A percentile compares a stretch with the other conserved stretches of the same genome.
Conservation (phyloP, 2,888 invertebrate species). For the Cephus spinipes region DNA sequence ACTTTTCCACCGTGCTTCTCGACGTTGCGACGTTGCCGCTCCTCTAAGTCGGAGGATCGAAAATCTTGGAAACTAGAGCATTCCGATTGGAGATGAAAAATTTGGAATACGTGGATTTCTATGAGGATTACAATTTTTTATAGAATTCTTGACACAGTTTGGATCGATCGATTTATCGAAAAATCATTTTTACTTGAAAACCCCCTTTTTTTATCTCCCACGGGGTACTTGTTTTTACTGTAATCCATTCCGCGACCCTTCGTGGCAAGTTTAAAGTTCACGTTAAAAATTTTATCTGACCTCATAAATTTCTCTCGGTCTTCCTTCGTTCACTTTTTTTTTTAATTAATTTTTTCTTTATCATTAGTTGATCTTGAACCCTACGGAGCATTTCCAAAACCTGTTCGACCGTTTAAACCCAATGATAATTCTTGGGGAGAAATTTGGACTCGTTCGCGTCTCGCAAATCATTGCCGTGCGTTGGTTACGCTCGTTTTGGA, state of each 20-base stretch:
- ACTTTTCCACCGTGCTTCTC: neutral
- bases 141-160: neutral
- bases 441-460: neutral
- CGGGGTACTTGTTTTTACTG: too few relatives aligned
- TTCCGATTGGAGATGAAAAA: neutral
- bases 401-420: neutral
- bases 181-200: neutral
- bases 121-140: neutral
- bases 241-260: too few relatives aligned
- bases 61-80: neutral
- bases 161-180: neutral
- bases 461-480: neutral
- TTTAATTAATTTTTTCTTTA: neutral
- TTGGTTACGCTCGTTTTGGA: neutral
- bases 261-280: too few relatives aligned
- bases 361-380: neutral
- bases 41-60: neutral
- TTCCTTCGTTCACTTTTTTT: neutral
- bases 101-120: neutral
- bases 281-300: too few relatives aligned
- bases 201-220: too few relatives aligned
- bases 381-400: neutral
- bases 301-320: neutral
- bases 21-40: neutral
- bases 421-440: neutral